Base-by-base conservation (phyloP, 2,797 vertebrate genomes). In the Poecile montanus region DNA sequence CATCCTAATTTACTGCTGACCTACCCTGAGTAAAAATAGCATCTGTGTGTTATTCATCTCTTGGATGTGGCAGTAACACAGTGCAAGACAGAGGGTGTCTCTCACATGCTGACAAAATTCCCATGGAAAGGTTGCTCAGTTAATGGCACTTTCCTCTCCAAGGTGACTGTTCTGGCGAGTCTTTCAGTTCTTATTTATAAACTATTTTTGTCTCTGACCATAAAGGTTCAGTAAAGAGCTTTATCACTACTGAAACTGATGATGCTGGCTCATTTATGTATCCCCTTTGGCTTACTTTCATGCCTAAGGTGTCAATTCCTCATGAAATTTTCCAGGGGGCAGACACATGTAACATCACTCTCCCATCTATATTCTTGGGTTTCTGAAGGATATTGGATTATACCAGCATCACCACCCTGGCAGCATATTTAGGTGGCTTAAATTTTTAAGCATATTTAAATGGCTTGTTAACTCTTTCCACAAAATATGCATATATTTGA, bases 261-360 rank as follows among this genome's bases (percentile, higher is more conserved):
- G 47, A 72, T 20, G 8, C 9, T 65, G 44, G 14, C 7, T 91
- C 20, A 50, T 89, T 88, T 82, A 22, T 1, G 0, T 42, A 9
- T 11, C 6, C 5, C 20, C 48, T 60, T 62, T 60, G 29, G 53
- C 27, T 63, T n/a, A 13, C 4, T 54, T 89, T 80, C 45, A 30
- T 53, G 16, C 13, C 8, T 32, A 42, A 77, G 3, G 6, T 67
- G 61, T 80, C 25, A 68, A 36, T 66, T 87, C 7, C 27, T 73
- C 26, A 14, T 19, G 13, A 85, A n/a, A n/a, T 63, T 63, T 67
- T 62, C 25, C 3, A 0, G 1, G 7, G 10, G 3, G 2, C 7
- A 74, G 7, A 60, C 3, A 38, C 7, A 14, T 7, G 16, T 17
- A 38, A 18, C 7, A 63, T 7, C 15, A 25, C 20, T 60, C 40